Evolutionary conservation across 2,888 invertebrate species (phyloP).

Genomic region (Craniophora ligustri): DNA sequence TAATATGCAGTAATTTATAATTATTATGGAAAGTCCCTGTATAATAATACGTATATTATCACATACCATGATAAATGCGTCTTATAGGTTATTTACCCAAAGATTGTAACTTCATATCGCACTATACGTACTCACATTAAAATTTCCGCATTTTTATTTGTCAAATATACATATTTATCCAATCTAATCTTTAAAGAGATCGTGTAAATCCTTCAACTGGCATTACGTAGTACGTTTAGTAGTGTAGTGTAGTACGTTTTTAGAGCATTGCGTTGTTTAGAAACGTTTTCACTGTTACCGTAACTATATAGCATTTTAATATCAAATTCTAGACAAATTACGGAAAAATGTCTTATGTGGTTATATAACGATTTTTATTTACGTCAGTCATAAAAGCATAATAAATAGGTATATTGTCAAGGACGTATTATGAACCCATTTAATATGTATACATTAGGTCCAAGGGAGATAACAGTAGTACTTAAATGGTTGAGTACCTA

Average conservation of each 20-base stretch:
- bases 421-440: background rate
- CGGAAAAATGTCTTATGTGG: background rate
- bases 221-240: background rate
- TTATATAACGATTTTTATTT: no score
- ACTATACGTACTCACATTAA: conserved; percentile 1
- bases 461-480: background rate
- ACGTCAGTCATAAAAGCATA: background rate
- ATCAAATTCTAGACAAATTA: background rate
- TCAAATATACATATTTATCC: background rate
- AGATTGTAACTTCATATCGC: background rate
- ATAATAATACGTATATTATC: no score
- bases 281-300: background rate
- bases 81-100: conserved; percentile 10
- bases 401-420: background rate
- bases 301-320: background rate
- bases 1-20: no score
- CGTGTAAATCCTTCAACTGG: background rate
- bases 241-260: background rate
- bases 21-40: no score
- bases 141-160: conserved; percentile 26
- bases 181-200: background rate
- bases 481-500: conserved; percentile 12
- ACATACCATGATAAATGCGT: conserved; percentile 1
- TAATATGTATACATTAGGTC: background rate
- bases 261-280: no score